These are phyloP conservation scores for Caradrina clavipalpis DNA, from an alignment of 2,888 invertebrate genomes.

Conservation along the genomic window DNA sequence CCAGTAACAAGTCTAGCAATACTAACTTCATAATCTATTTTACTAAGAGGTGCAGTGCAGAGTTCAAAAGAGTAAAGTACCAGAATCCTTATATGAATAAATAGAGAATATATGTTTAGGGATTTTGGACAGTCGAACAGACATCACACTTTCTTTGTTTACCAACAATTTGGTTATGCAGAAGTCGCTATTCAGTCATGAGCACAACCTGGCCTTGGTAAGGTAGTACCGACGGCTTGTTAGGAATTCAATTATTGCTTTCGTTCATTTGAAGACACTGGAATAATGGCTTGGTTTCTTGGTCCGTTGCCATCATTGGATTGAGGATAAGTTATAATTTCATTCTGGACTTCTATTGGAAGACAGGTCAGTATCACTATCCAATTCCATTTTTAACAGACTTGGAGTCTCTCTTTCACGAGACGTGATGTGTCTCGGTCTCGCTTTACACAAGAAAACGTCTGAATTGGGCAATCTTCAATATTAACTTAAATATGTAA, in stretches of 20 bases:
- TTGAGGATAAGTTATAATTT: constrained; percentile 55
- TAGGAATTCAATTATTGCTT: constrained; percentile 63
- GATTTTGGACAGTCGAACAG: constrained; percentile 24
- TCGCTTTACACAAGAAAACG: constrained; percentile 34
- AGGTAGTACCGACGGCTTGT: constrained; percentile 48
- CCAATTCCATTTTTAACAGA: constrained; percentile 35
- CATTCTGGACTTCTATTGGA: constrained; percentile 63
- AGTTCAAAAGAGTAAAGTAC: constrained; percentile 11
- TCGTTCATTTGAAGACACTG: constrained; percentile 59
- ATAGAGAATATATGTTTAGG: constrained; percentile 24
- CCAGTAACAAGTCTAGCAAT: constrained; percentile 19
- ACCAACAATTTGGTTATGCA: constrained; percentile 26
- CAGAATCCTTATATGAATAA: constrained; percentile 37
- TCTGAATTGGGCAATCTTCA: constrained; percentile 38
- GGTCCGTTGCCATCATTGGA: constrained; percentile 76
- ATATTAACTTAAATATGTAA: constrained; percentile 50
- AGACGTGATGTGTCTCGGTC: constrained; percentile 10
- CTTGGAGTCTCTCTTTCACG: constrained; percentile 36
- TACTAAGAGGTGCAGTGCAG: constrained; percentile 20
- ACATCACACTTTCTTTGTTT: constrained; percentile 20
- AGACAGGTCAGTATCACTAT: constrained; percentile 64
- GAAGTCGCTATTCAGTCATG: constrained; percentile 67
- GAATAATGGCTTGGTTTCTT: constrained; percentile 57
- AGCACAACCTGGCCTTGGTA: constrained; percentile 51
- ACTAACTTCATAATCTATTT: constrained; percentile 24